Conservation (phyloP, 2,888 invertebrate species). For the Hydropsyche betteni region DNA sequence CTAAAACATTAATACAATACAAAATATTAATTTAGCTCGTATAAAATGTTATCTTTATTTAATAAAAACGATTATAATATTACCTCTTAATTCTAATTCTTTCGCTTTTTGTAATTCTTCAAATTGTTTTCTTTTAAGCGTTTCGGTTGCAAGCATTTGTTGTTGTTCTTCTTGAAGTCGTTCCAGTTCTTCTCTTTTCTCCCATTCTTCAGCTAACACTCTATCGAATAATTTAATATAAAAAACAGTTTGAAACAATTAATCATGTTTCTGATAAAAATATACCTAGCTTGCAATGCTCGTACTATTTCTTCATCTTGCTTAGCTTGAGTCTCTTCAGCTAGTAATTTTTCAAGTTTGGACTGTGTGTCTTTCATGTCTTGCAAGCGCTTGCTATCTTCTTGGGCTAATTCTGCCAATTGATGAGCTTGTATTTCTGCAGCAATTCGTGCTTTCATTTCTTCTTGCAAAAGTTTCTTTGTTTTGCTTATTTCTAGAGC, state of each 20-base stretch:
- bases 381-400: conserved; percentile 76
- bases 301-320: conserved; percentile 84
- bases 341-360: conserved; percentile 75
- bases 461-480: conserved; percentile 70
- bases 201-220: conserved; percentile 85
- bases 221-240: conserved; percentile 54
- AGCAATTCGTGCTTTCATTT: conserved; percentile 69
- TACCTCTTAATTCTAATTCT: conserved; percentile 75
- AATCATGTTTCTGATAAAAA: background rate
- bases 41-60: too few species aligned
- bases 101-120: conserved; percentile 77
- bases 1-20: conserved; percentile 59
- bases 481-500: conserved; percentile 69
- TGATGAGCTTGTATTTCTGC: conserved; percentile 70
- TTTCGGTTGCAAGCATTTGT: conserved; percentile 76
- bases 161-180: conserved; percentile 81
- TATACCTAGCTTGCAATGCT: conserved; percentile 71
- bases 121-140: conserved; percentile 77
- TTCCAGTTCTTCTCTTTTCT: conserved; percentile 82
- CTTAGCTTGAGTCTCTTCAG: conserved; percentile 86
- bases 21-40: background rate
- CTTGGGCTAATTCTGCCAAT: conserved; percentile 73
- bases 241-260: background rate
- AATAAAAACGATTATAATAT: background rate
- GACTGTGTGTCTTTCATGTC: conserved; percentile 77